These are phyloP conservation scores for Euthynnus affinis DNA, from an alignment of 2,797 vertebrate species.

Conservation along the genomic window DNA sequence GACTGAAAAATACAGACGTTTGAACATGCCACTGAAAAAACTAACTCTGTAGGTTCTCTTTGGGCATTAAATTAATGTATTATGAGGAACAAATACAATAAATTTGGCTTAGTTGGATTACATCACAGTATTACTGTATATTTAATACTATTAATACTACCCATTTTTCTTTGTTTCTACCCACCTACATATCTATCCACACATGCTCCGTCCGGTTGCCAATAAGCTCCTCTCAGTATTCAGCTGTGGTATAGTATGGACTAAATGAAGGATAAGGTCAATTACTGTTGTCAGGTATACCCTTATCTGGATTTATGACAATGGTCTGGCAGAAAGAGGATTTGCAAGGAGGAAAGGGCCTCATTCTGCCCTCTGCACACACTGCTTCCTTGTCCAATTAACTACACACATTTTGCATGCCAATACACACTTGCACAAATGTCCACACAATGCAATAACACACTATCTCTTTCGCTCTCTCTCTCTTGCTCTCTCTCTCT, in stretches of 20 bases:
- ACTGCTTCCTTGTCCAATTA: conserved; percentile 54
- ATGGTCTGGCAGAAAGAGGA: conserved; percentile 43
- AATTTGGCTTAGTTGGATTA: too few relatives aligned
- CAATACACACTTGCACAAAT: conserved; percentile 25
- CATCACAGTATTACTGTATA: too few relatives aligned
- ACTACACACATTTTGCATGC: conserved; percentile 37
- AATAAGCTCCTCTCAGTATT: conserved; percentile 54
- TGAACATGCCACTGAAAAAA: too few relatives aligned
- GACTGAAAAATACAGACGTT: too few relatives aligned
- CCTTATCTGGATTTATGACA: conserved; percentile 77
- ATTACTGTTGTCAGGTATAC: conserved; percentile 76
- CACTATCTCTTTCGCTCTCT: not conserved
- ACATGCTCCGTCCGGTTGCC: not conserved
- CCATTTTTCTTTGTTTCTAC: not conserved
- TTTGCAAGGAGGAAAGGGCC: conserved; percentile 36
- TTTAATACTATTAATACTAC: conserved; percentile 1
- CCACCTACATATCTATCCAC: not conserved
- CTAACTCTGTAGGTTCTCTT: too few relatives aligned
- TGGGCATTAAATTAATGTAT: too few relatives aligned
- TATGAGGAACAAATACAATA: too few relatives aligned
- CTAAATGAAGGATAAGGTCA: conserved; percentile 79
- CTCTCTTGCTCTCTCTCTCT: not conserved
- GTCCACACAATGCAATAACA: conserved; percentile 28
- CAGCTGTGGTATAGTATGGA: conserved; percentile 49
- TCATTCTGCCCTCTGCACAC: conserved; percentile 41